phyloP scores from a whole-genome alignment of 2,888 invertebrate genomes.

The Linyphia triangularis region DNA sequence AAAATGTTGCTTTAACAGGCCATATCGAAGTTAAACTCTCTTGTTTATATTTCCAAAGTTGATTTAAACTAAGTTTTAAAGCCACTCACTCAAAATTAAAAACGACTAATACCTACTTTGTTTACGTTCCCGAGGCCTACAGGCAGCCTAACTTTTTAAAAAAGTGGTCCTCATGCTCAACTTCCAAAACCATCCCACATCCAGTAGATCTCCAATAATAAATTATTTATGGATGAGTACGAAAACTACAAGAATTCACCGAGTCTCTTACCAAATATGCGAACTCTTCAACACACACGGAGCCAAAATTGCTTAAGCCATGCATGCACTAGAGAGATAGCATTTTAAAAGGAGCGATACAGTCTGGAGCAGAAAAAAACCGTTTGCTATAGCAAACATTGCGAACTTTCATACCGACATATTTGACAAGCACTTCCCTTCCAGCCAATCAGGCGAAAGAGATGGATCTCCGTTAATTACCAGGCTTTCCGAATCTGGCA shows the following conservation, averaged over 20 bases:
- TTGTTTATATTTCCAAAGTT: not conserved
- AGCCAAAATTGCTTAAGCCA: conserved; percentile 28
- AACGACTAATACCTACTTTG: not conserved
- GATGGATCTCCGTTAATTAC: conserved; percentile 73
- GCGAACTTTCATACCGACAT: conserved; percentile 70
- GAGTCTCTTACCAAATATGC: conserved; percentile 14
- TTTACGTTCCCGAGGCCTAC: not conserved
- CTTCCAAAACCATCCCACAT: not conserved
- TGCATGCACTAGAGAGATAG: conserved; percentile 8
- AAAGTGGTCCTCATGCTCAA: not conserved
- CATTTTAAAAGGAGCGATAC: conserved; percentile 52
- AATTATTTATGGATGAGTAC: conserved; percentile 40
- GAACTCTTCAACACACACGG: conserved; percentile 36
- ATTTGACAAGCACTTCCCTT: conserved; percentile 73
- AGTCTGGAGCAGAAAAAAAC: not conserved
- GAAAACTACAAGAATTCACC: conserved; percentile 2
- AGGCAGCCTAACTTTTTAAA: not conserved
- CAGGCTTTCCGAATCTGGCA: conserved; percentile 72
- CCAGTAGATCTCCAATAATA: conserved; percentile 21
- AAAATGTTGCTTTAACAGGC: too few relatives aligned
- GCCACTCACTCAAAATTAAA: not conserved
- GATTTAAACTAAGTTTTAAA: not conserved
- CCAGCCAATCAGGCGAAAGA: conserved; percentile 70
- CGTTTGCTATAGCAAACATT: conserved; percentile 66
- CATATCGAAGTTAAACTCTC: not conserved